Base-by-base conservation (phyloP, 2,888 invertebrate genomes). In the Dyspetes luteomarginatus region DNA sequence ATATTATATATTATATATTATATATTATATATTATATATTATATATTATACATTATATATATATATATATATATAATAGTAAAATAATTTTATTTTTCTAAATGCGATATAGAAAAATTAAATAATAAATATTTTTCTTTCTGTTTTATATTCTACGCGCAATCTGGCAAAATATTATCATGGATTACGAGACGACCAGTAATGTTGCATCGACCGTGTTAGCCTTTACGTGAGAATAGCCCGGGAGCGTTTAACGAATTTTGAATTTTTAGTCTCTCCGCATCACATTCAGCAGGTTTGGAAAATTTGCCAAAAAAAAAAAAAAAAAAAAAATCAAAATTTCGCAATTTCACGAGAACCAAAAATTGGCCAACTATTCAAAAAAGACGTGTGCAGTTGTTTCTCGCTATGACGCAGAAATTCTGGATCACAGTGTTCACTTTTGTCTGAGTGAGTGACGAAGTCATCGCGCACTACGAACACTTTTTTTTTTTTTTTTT, bases 391-490 rank as follows among this genome's bases (percentile, higher is more conserved):
- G 36, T 36, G 36, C 12, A 36, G 2, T 12, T 36, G 36, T 36
- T 36, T 5, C 12, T 2, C 12, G 7, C 5, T 1, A 2, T 36
- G 36, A 36, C 36, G 36, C 36, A 36, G 36, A 1, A 30, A 36
- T 36, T 36, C 36, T 2, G 5, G 36, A 2, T 36, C 12, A 30
- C 7, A 30, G 30, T 30, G 12, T 9, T 36, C 12, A 17, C 5
- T 48, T 48, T 48, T 7, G 48, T 17, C 1, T 48, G 48, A 48
- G 19, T 3, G 19, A n/a, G 36, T 30, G 28, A 22, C 50, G 5
- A 52, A 67, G 52, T 67, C 67, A 67, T 67, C 52, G 67, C 28
- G 50, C 65, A 12, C 50, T 9, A n/a, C 15, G 3, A n/a, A 48
- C 48, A 26, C 36, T 7, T 36, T 7, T 36, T 36, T 7, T 12